These are phyloP conservation scores for Theodoxus fluviatilis DNA, from an alignment of 2,888 invertebrate genomes.

Conservation along the genomic window DNA sequence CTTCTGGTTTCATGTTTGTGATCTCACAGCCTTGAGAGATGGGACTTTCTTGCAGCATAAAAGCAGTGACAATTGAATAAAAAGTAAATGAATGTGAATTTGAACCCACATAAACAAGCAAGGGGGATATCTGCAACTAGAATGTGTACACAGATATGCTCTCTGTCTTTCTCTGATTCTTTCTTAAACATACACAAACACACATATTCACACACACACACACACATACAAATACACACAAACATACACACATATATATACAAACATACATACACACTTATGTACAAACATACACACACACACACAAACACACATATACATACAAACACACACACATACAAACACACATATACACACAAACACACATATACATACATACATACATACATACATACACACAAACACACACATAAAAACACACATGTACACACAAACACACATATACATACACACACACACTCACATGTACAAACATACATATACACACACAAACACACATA, in stretches of 20 bases:
- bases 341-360: too few species aligned
- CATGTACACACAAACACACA: slow-evolving; percentile 6
- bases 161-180: too few species aligned
- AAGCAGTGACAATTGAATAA: too few species aligned
- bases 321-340: neutral
- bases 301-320: slow-evolving; percentile 2
- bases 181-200: neutral
- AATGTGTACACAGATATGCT: too few species aligned
- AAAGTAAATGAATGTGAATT: too few species aligned
- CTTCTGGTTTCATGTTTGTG: too few species aligned
- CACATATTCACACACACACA: neutral
- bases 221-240: neutral
- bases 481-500: too few species aligned
- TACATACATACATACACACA: neutral
- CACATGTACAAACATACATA: neutral
- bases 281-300: neutral
- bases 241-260: neutral
- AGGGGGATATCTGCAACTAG: too few species aligned
- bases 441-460: slow-evolving; percentile 1
- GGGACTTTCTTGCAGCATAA: too few species aligned
- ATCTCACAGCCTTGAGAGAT: too few species aligned
- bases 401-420: neutral
- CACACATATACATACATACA: neutral
- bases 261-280: neutral
- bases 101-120: too few species aligned